A percentile compares a stretch with the other conserved stretches of the same genome.
Conservation (phyloP, 2,797 vertebrate species). For the Ispidina picta region DNA sequence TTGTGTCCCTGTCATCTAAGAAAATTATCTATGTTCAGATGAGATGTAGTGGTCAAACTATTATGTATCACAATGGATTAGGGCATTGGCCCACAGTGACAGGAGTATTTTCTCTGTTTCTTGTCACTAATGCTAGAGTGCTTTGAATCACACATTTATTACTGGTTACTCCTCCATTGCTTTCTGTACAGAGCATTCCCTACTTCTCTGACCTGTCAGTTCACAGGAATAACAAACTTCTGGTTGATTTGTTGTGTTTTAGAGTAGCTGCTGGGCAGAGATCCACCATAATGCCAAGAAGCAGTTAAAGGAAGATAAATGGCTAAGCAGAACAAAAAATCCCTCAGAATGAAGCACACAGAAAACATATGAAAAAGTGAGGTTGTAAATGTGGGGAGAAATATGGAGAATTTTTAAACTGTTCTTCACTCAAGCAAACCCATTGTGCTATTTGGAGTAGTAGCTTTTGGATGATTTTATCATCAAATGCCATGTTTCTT, state of each 20-base stretch:
- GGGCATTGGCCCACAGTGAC: background rate
- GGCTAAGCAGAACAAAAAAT: background rate
- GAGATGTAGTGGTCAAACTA: background rate
- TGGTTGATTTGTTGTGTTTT: background rate
- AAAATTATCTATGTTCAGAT: background rate
- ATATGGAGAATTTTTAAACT: background rate
- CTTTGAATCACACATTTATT: background rate
- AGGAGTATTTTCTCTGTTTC: background rate
- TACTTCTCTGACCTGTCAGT: background rate
- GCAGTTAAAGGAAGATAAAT: background rate
- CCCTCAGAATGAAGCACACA: background rate
- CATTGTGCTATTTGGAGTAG: background rate
- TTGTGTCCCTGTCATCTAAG: background rate
- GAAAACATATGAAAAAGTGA: background rate
- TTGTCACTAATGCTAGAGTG: background rate
- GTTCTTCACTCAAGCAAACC: background rate
- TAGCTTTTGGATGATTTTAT: background rate
- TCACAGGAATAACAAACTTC: background rate
- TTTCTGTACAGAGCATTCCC: background rate
- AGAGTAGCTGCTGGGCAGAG: background rate
- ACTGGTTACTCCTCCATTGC: background rate
- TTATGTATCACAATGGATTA: background rate
- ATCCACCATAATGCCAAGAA: background rate
- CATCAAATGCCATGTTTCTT: constrained; percentile 15
- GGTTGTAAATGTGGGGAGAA: background rate